Base-by-base conservation (phyloP, 1,140 invertebrate species). In the Drosophila takahashii region DNA sequence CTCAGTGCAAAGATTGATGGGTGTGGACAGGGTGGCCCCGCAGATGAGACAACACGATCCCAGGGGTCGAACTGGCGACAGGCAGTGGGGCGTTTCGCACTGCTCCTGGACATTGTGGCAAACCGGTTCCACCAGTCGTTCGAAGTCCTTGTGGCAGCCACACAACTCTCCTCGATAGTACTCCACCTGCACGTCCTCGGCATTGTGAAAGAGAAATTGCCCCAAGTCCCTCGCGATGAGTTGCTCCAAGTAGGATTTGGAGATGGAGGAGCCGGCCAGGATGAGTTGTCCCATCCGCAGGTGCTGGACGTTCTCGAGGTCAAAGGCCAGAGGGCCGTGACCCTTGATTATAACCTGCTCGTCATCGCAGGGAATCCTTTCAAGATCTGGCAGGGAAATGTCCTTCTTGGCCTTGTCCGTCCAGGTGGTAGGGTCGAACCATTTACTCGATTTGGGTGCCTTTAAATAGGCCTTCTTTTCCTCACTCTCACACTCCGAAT, bases 341-440 rank as follows among this genome's bases (percentile, higher is more conserved):
- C 66, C 57, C 15, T 67, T 61, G 22, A 92, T 86, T n/a, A 92
- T 75, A 6, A 91, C 86, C 4, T 81, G 71, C 51, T 91, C 91
- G 61, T 91, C 79, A 18, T 89, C 87, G 48, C 91, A 92, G 9
- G 91, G 91, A 34, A 92, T 60, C n/a, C 80, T 76, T 15, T 90
- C 86, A 27, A 92, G 42, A 16, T 92, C 85, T 3, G 90, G 84
- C 29, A 74, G 53, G 3, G 36, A 0, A 11, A 22, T 22, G 22
- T 36, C 32, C 11, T 44, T 16, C 3, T 50, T 32, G 6, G 45
- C 37, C 7, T 53, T 52, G 11, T 44, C 47, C 11, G 44, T 59
- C 81, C 90, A 92, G 18, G 61, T 90, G 26, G 13, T 56, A 4
- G 90, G 90, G 79, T 91, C 81, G 37, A 90, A 92, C 90, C 90